Base-by-base conservation (phyloP, 2,113 vertebrate species). In the Pampusana beccarii region DNA sequence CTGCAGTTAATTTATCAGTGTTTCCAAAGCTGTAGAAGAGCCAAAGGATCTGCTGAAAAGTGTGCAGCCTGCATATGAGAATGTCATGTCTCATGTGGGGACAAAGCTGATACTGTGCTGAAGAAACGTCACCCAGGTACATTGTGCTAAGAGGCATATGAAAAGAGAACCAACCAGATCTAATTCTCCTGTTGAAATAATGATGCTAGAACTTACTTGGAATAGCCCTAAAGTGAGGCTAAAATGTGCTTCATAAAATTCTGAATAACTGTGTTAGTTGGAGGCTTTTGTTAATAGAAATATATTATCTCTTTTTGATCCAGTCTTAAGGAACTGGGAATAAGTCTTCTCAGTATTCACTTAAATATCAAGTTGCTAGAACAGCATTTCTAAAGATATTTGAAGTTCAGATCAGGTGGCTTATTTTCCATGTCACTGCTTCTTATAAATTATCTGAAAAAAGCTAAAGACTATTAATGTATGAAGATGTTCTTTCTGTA, bases 381-480 rank as follows among this genome's bases (percentile, higher is more conserved):
- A 93, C 71, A 92, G 86, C 25, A 86, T 96, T 96, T 97, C 90
- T 88, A 50, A 95, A 92, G 67, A 60, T 82, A 36, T 93, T 97
- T 95, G 90, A 96, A 64, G 2, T 93, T 94, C 88, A 93, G 56
- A 78, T 91, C 40, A 53, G 77, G 86, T 90, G 94, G 54, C 38
- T 93, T 79, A 56, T 75, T 88, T 67, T 65, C 65, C 53, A 56
- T 75, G 70, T 85, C 56, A 11, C 11, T 92, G 53, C 70, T 81
- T 85, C 92, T 95, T 92, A 92, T 95, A 64, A 93, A 65, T 31
- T 23, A 56, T 2, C 96, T 95, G 33, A 65, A 92, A 61, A 86
- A 90, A 90, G 50, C 51, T 34, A 19, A 74, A 42, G 44, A 31
- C 16, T 88, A 34, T 88, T 95, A 6, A 62, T 11, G 24, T 21